phyloP scores from a whole-genome alignment of 2,113 vertebrate species.

The Otus sunia region DNA sequence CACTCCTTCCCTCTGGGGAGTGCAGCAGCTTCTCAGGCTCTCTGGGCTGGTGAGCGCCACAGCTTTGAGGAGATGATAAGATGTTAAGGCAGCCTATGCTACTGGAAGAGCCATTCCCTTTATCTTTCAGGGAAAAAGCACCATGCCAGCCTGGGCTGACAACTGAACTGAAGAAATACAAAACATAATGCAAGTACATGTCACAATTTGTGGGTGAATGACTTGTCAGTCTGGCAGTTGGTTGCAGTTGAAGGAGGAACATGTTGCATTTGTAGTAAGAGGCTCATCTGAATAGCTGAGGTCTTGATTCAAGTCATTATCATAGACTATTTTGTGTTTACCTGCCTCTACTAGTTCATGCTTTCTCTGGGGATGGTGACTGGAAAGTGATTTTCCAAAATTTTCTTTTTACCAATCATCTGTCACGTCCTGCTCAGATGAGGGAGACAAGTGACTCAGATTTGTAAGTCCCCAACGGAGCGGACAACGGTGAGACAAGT shows the following conservation, averaged over 20 bases:
- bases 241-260: background rate
- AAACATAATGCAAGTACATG: background rate
- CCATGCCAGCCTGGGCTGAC: background rate
- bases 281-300: background rate
- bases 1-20: accelerated
- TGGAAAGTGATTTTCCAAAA: background rate
- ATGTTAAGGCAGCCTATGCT: background rate
- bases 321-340: accelerated
- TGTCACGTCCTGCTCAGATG: background rate
- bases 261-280: background rate
- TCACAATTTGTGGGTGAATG: background rate
- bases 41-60: background rate
- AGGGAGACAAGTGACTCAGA: too few relatives aligned
- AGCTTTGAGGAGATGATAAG: background rate
- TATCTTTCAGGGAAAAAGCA: background rate
- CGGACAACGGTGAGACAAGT: too few relatives aligned
- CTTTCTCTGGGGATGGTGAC: background rate
- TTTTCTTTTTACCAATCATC: background rate
- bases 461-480: too few relatives aligned
- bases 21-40: background rate
- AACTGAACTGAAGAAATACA: background rate
- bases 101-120: background rate
- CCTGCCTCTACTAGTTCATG: background rate
- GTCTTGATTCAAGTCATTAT: background rate
- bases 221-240: background rate